These are phyloP conservation scores for Corydoras maculifer DNA, from an alignment of 2,113 vertebrate species.

Conservation along the genomic window DNA sequence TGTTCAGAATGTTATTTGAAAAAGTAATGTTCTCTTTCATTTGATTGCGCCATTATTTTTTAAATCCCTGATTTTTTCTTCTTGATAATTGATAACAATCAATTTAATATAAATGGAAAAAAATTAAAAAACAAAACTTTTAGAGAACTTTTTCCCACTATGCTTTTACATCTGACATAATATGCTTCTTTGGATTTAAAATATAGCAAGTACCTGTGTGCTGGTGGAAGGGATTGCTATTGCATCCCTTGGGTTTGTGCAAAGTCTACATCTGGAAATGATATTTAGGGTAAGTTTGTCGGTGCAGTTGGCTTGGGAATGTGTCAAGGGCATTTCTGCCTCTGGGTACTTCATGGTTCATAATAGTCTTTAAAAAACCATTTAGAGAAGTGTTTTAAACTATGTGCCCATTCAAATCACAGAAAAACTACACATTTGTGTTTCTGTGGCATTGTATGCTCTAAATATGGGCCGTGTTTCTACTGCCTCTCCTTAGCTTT, in stretches of 20 bases:
- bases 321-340: conserved; percentile 30
- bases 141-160: conserved; percentile 12
- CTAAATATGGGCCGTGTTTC: too few species aligned
- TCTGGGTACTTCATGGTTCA: background rate
- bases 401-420: too few species aligned
- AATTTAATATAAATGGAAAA: background rate
- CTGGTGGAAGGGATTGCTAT: conserved; percentile 44
- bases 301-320: conserved; percentile 43
- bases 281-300: conserved; percentile 67
- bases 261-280: conserved; percentile 74
- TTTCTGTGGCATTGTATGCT: too few species aligned
- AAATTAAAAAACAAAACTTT: conserved; percentile 8
- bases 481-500: too few species aligned
- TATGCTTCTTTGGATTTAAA: conserved; percentile 51
- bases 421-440: too few species aligned
- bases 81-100: background rate
- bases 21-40: background rate
- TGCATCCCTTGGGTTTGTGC: conserved; percentile 53
- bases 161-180: conserved; percentile 34
- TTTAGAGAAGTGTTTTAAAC: too few species aligned
- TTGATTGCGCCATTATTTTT: too few species aligned
- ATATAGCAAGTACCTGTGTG: conserved; percentile 48
- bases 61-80: too few species aligned
- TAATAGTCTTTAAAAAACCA: background rate
- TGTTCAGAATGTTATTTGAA: conserved; percentile 4